Evolutionary conservation across 2,888 invertebrate genomes (phyloP), one percentile per base, ranked within the genome.

Genomic region (Drosophila longiperda): DNA sequence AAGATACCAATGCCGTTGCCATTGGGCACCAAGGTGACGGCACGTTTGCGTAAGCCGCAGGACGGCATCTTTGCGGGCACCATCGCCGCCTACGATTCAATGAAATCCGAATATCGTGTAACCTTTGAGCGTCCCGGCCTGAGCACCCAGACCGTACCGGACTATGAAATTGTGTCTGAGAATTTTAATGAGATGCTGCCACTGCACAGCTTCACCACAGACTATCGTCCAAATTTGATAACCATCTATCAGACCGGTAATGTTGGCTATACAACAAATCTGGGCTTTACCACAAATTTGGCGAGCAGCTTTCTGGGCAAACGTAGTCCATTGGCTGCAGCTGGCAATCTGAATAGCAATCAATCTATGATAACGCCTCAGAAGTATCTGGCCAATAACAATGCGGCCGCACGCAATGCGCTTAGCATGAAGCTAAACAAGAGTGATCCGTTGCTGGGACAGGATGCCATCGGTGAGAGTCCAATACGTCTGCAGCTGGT

Each of bases 1-100:
- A 98, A 99, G 94, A 97, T 99, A 87, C 99, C 99, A 3, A 95
- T 99, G 94, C 98, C 98, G 81, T 94, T 99, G 78, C 98, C 98
- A 15, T 97, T 99, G 80, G 99, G 99, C 17, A 98, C 98, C 11
- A 98, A 98, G 94, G 92, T 92, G 4, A 97, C 97, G 63, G 98
- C 98, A 11, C 95, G 99, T 73, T 93, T 99, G 81, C 94, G 99
- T 34, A 96, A 96, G 92, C 98, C 98, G 4, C 98, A 99, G 93
- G 99, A 99, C 94, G 99, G 99, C 7, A 94, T 99, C 57, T 99
- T 98, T 90, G 98, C 97, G 54, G 98, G 98, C 9, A 96, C 96
- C 52, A 97, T 99, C 78, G 99, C 99, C 94, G 99, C 98, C 40
- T 97, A 99, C 29, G 99, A 99, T 91, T 98, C 98, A 7, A 96